Evolutionary conservation across 2,113 vertebrate species (phyloP).

Genomic region (Taxidea taxus): DNA sequence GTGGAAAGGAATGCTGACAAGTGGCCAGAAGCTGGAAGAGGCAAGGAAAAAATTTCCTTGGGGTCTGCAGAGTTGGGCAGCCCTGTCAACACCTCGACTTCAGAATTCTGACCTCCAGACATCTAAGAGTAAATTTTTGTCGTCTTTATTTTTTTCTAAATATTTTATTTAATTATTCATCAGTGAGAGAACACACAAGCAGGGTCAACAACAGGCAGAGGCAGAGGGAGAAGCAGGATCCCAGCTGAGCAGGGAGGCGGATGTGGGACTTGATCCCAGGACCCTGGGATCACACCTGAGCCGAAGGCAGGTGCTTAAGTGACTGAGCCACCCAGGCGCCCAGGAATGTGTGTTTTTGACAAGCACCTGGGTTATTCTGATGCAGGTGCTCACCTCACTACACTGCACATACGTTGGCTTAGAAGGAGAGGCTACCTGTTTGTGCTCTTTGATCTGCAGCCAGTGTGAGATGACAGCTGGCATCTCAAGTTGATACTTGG

Average conservation of each 20-base stretch:
- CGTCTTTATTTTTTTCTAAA: neutral
- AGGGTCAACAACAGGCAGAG: too few species aligned
- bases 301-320: too few species aligned
- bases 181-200: too few species aligned
- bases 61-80: neutral
- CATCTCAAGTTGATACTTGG: neutral
- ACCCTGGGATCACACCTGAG: too few species aligned
- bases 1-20: neutral
- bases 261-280: too few species aligned
- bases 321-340: too few species aligned
- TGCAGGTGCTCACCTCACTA: neutral
- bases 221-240: too few species aligned
- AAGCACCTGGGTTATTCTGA: neutral
- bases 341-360: neutral
- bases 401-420: neutral
- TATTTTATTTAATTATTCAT: too few species aligned
- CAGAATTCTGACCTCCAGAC: neutral
- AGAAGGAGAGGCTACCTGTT: neutral
- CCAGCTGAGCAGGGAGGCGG: too few species aligned
- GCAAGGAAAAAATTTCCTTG: neutral
- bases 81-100: neutral
- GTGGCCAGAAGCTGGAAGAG: neutral
- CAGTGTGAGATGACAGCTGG: neutral
- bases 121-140: neutral
- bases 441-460: neutral